Evolutionary conservation across 1,140 invertebrate genomes (phyloP).

Genomic region (Drosophila miranda): DNA sequence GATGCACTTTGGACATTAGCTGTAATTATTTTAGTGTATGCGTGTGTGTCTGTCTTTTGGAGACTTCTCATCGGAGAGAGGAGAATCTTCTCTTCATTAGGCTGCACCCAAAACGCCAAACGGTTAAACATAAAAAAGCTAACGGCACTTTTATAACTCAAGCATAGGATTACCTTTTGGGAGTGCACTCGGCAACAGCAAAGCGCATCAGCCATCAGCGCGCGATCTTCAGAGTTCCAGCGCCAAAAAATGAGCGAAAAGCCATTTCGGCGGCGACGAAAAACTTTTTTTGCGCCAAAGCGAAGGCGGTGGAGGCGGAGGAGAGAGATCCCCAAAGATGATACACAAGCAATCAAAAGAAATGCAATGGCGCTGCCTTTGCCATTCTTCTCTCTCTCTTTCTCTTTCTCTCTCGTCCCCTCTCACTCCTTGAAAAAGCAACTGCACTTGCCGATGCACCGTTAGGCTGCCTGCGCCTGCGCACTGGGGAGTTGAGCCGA

Average conservation of each 20-base stretch:
- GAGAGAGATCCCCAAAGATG: conserved; percentile 69
- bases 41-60: conserved; percentile 11
- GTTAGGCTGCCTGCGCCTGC: conserved; percentile 40
- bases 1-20: conserved; percentile 59
- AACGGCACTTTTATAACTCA: conserved; percentile 78
- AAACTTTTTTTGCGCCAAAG: conserved; percentile 25
- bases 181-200: conserved; percentile 36
- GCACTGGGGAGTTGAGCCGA: conserved; percentile 48
- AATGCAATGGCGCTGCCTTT: conserved; percentile 59
- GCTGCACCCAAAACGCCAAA: conserved; percentile 73
- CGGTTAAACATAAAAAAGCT: conserved; percentile 76
- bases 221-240: conserved; percentile 16
- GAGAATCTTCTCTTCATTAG: conserved; percentile 18
- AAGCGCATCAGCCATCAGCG: conserved; percentile 6
- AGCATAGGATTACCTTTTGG: conserved; percentile 72
- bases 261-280: conserved; percentile 49
- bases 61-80: conserved; percentile 7
- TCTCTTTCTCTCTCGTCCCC: conserved; percentile 1
- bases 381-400: conserved; percentile 22
- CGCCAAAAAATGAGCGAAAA: conserved; percentile 47
- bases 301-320: conserved; percentile 33
- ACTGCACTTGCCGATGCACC: conserved; percentile 69
- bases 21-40: conserved; percentile 47
- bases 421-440: conserved; percentile 23
- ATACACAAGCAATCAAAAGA: conserved; percentile 81